These are phyloP conservation scores for Acleris cristana DNA, from an alignment of 2,888 invertebrate genomes.

Conservation along the genomic window DNA sequence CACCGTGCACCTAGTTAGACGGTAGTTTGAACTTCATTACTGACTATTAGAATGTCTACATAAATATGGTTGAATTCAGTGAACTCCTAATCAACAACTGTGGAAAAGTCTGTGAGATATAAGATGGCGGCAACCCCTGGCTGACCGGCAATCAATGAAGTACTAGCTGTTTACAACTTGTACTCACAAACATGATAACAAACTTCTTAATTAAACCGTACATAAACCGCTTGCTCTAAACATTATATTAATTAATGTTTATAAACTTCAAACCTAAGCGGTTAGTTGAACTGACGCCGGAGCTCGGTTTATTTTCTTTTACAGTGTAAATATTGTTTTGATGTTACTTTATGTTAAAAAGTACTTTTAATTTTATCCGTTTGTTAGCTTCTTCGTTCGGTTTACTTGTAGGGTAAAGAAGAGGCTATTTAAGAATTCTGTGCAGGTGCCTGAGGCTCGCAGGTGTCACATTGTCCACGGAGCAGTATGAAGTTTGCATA, in stretches of 20 bases:
- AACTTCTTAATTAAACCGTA: slow-evolving; percentile 17
- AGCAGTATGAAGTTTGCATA: slow-evolving; percentile 74
- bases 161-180: slow-evolving; percentile 23
- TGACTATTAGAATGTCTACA: slow-evolving; percentile 29
- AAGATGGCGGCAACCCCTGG: slow-evolving; percentile 34
- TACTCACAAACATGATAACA: slow-evolving; percentile 17
- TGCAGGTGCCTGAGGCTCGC: slow-evolving; percentile 69
- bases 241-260: slow-evolving; percentile 19
- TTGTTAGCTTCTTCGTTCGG: slow-evolving; percentile 4
- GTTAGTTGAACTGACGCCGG: slow-evolving; percentile 4
- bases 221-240: slow-evolving; percentile 1
- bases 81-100: slow-evolving; percentile 32
- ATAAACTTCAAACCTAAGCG: slow-evolving; percentile 15
- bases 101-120: slow-evolving; percentile 36
- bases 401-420: slow-evolving; percentile 2
- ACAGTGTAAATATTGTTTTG: slow-evolving; percentile 7
- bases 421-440: slow-evolving; percentile 55
- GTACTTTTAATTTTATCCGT: slow-evolving; percentile 17
- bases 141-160: slow-evolving; percentile 36
- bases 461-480: slow-evolving; percentile 75
- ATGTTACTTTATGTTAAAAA: slow-evolving; percentile 8
- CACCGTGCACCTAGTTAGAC: slow-evolving; percentile 39
- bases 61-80: slow-evolving; percentile 29
- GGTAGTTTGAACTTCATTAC: slow-evolving; percentile 25
- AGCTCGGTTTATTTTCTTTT: slow-evolving; percentile 1